These are phyloP conservation scores for Motacilla alba DNA, from an alignment of 2,113 vertebrate genomes.

Conservation along the genomic window DNA sequence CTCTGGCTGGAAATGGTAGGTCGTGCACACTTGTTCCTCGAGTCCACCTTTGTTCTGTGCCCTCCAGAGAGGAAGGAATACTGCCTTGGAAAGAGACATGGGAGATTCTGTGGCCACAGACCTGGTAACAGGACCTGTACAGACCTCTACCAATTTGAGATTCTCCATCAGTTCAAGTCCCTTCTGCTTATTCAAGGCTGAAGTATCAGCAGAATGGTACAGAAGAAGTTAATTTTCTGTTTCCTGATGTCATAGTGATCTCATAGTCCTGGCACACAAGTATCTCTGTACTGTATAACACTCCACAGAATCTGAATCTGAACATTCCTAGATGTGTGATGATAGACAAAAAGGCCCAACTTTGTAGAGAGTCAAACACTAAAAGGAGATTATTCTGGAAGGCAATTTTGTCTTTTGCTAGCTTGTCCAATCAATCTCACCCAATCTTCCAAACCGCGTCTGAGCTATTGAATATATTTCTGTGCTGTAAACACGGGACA, in stretches of 20 bases:
- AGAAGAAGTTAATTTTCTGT: not conserved
- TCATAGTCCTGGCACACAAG: not conserved
- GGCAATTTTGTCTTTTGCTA: not conserved
- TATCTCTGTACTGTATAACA: fast-evolving
- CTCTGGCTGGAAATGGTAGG: not conserved
- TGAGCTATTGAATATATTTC: not conserved
- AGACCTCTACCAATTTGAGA: not conserved
- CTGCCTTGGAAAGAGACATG: not conserved
- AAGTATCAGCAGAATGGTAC: not conserved
- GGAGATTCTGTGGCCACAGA: not conserved
- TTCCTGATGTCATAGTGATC: not conserved
- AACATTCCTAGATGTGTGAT: not conserved
- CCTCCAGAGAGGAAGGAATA: not conserved
- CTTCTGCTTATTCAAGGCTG: not conserved
- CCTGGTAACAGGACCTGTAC: not conserved
- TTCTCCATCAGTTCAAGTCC: not conserved
- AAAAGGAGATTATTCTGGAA: not conserved
- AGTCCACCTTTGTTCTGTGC: not conserved
- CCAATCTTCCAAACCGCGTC: not conserved
- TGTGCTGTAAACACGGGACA: not conserved
- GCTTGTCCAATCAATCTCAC: not conserved
- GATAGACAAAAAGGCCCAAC: not conserved
- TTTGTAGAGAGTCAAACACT: not conserved
- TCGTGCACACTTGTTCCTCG: fast-evolving
- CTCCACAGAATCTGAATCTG: not conserved